Evolutionary conservation across 2,888 invertebrate species (phyloP).

Genomic region (Lagria hirta): DNA sequence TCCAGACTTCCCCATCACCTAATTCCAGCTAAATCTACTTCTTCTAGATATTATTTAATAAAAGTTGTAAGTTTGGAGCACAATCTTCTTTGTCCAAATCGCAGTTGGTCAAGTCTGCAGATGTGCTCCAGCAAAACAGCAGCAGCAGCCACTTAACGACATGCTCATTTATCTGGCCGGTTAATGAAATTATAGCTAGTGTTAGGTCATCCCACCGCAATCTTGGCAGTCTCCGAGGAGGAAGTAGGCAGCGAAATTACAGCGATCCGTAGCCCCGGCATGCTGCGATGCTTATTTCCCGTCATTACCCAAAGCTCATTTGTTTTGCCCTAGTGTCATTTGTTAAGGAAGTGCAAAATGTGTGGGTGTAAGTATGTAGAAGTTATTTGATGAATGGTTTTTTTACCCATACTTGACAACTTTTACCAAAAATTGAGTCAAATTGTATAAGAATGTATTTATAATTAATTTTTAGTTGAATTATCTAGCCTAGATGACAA

Average conservation of each 20-base stretch:
- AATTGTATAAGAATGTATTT: too few species aligned
- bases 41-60: constrained; percentile 19
- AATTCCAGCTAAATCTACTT: background rate
- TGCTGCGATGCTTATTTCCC: constrained; percentile 38
- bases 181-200: constrained; percentile 61
- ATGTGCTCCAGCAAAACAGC: constrained; percentile 42
- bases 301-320: constrained; percentile 39
- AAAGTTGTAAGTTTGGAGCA: constrained; percentile 3
- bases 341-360: constrained; percentile 32
- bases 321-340: constrained; percentile 36
- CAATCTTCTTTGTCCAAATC: constrained; percentile 37
- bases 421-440: too few species aligned
- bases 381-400: too few species aligned
- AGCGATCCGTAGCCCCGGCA: constrained; percentile 34
- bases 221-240: constrained; percentile 41
- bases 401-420: too few species aligned
- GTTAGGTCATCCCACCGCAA: constrained; percentile 49
- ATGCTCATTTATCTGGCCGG: constrained; percentile 59
- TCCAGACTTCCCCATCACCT: background rate
- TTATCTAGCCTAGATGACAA: too few species aligned
- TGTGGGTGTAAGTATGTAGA: too few species aligned
- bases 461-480: too few species aligned
- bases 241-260: constrained; percentile 41
- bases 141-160: constrained; percentile 41
- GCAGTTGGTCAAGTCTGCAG: constrained; percentile 41